Percentiles rank a stretch among this genome's conserved stretches.
Conservation (phyloP, 2,113 vertebrate species). For the Mesocricetus auratus region DNA sequence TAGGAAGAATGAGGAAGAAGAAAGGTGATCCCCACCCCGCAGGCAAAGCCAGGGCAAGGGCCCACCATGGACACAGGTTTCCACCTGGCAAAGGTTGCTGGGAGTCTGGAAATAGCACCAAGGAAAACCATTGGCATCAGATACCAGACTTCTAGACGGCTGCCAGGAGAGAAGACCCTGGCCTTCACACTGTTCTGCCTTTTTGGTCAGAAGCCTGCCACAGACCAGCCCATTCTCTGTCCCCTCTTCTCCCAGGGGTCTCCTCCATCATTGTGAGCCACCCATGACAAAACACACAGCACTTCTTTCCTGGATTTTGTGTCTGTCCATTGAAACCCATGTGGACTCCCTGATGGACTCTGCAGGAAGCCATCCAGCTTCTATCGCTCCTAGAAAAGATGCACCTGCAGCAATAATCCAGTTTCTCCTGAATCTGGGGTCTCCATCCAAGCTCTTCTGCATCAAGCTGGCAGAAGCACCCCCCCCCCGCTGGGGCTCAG, state of each 20-base stretch:
- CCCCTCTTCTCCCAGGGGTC: background rate
- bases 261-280: too few species aligned
- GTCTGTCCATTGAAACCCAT: background rate
- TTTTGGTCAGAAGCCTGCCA: background rate
- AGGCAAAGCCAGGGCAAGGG: too few species aligned
- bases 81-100: background rate
- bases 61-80: background rate
- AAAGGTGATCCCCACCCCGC: fast-evolving
- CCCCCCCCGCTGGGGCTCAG: too few species aligned
- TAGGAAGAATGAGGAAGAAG: too few species aligned
- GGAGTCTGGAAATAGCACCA: background rate
- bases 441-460: background rate
- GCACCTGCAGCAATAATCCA: background rate
- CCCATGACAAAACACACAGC: background rate
- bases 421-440: background rate
- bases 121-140: background rate
- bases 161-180: background rate
- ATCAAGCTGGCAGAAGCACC: background rate
- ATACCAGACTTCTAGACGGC: background rate
- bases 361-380: background rate
- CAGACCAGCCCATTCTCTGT: background rate
- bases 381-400: too few species aligned
- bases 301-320: background rate
- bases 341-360: background rate
- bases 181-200: background rate